Base-by-base conservation (phyloP, 2,113 vertebrate species). In the Leptobrachium leishanense region DNA sequence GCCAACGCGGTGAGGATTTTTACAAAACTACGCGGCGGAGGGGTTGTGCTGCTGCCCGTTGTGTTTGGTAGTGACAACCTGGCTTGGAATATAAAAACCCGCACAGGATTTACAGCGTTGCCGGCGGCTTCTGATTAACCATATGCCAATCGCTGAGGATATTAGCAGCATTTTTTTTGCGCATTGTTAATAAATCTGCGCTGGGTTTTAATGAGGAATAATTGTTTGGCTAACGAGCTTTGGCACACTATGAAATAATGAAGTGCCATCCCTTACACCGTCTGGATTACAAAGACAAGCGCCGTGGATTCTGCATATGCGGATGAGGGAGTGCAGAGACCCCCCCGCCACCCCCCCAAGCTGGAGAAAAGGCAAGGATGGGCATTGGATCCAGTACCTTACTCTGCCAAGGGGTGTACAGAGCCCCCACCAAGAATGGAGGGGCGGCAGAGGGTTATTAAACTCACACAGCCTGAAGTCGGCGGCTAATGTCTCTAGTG, bases 151-250 rank as follows among this genome's bases (percentile, higher is more conserved):
- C 93, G 95, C 96, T 95, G 89, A 89, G 94, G 92, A 95, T 93
- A 50, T 50, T 8, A 50, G 4, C 8, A 50, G 4, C 8, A 1
- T 87, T 91, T 90, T 89, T 90, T 81, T 90, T 88, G 90, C 88
- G 50, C 43, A 8, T 79, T 68, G 40, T 87, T 87, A 94, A 92
- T 92, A 89, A 92, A 92, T 89, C 84, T 87, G 89, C 89, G 88
- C 94, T 92, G 71, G 88, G 85, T 90, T 88, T 94, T 91, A 92
- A 87, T 89, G 89, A 92, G 90, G 91, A 96, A 94, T 92, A 94
- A 96, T 97, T 92, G 88, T 95, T 95, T 91, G 94, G 94, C 93
- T 98, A 98, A 98, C 96, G 94, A 97, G 95, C 91, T 93, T 95
- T 93, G 95, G 95, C 96, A 95, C 94, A 96, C 95, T 95, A 94